Evolutionary conservation across 2,888 invertebrate species (phyloP).

Genomic region (Adelognathus sp.): DNA sequence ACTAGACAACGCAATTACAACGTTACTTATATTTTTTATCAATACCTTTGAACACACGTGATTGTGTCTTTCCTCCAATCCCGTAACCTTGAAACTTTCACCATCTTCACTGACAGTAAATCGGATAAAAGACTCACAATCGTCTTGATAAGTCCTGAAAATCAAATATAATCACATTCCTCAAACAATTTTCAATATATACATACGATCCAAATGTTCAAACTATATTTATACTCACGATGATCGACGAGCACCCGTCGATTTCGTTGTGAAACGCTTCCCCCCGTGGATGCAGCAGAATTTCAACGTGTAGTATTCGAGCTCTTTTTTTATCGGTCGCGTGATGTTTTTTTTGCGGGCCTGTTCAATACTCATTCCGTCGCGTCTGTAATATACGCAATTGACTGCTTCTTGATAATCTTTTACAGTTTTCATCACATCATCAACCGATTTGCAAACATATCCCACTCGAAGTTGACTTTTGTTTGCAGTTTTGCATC

Average conservation of each 20-base stretch:
- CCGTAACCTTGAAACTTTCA: background rate
- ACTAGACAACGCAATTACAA: background rate
- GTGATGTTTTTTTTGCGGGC: background rate
- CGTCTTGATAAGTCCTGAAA: slow-evolving; percentile 40
- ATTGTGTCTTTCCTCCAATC: slow-evolving; percentile 34
- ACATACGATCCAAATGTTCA: background rate
- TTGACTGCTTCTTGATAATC: background rate
- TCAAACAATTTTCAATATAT: background rate
- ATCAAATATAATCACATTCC: background rate
- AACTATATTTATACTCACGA: slow-evolving; percentile 22
- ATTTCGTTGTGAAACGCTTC: slow-evolving; percentile 12
- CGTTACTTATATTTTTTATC: background rate
- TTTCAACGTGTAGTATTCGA: slow-evolving; percentile 24
- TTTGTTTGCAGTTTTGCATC: background rate
- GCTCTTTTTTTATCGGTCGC: background rate
- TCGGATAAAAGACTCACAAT: slow-evolving; percentile 36
- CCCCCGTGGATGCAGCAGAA: slow-evolving; percentile 41
- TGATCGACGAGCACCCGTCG: slow-evolving; percentile 21
- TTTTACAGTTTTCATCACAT: background rate
- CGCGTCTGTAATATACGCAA: slow-evolving; percentile 7
- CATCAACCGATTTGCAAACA: background rate
- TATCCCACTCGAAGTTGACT: too few relatives aligned
- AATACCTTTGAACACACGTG: slow-evolving; percentile 35
- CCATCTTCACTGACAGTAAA: slow-evolving; percentile 24
- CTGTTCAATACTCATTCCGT: background rate